Evolutionary conservation across 1,140 invertebrate species (phyloP).

Genomic region (Drosophila ercepeae): DNA sequence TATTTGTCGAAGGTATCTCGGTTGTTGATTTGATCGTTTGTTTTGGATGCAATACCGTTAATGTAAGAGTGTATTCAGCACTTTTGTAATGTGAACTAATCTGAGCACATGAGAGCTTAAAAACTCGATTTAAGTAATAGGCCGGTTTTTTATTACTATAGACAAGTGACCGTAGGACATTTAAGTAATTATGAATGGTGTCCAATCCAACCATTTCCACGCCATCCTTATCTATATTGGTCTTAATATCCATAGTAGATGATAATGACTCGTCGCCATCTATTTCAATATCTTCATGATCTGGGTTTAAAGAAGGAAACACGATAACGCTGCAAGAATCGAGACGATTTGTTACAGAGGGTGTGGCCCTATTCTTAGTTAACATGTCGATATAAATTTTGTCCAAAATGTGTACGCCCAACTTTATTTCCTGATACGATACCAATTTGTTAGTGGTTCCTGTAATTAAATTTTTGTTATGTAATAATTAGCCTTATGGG

Average conservation of each 20-base stretch:
- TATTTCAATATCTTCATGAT: constrained; percentile 90
- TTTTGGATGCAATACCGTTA: constrained; percentile 92
- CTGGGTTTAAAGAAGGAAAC: constrained; percentile 96
- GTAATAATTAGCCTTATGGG: too few relatives aligned
- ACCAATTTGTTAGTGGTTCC: constrained; percentile 79
- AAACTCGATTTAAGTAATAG: constrained; percentile 96
- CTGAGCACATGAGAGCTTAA: constrained; percentile 97
- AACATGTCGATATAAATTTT: constrained; percentile 61
- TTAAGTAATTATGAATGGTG: constrained; percentile 91
- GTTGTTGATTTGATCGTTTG: constrained; percentile 79
- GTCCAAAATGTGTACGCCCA: constrained; percentile 77
- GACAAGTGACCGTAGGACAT: constrained; percentile 93
- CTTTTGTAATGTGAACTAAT: constrained; percentile 96
- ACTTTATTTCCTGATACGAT: constrained; percentile 81
- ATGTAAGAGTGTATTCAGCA: constrained; percentile 93
- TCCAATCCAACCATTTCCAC: constrained; percentile 92
- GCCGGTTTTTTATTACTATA: constrained; percentile 97
- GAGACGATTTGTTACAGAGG: constrained; percentile 85
- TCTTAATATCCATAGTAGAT: constrained; percentile 79
- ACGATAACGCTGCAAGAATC: constrained; percentile 96
- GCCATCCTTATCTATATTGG: constrained; percentile 88
- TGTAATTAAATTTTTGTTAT: constrained; percentile 14
- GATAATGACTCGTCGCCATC: constrained; percentile 77
- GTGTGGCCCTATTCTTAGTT: constrained; percentile 74
- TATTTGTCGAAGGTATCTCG: constrained; percentile 15